Percentiles rank a stretch among this genome's conserved stretches.
phyloP scores from a whole-genome alignment of 2,113 vertebrate species.

The Edolisoma coerulescens region DNA sequence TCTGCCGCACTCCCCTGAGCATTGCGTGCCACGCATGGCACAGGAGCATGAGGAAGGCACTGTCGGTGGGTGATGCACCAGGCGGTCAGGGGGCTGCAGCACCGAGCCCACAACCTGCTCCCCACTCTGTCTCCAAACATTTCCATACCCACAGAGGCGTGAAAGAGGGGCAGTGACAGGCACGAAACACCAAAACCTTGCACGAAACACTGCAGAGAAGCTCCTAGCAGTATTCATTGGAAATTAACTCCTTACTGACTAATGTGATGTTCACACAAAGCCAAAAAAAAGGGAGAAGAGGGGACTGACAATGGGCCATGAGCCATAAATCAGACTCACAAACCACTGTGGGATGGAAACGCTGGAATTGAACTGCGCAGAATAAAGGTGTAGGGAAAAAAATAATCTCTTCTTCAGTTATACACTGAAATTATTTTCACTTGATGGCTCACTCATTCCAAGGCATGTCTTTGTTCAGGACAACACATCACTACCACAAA shows the following conservation, averaged over 20 bases:
- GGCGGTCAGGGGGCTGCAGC: constrained; percentile 57
- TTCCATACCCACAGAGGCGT: constrained; percentile 79
- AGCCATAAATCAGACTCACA: background rate
- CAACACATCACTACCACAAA: background rate
- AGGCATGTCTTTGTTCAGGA: background rate
- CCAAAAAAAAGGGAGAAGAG: background rate
- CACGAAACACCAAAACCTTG: constrained; percentile 76
- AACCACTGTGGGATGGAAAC: background rate
- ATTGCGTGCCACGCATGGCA: constrained; percentile 74
- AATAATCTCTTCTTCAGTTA: background rate
- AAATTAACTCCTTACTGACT: constrained; percentile 61
- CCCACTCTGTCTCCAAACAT: constrained; percentile 66
- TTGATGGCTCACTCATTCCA: background rate
- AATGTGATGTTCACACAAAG: background rate
- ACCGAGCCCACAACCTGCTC: constrained; percentile 60
- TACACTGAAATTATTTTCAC: background rate
- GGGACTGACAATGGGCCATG: rapidly evolving
- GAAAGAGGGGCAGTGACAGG: constrained; percentile 80
- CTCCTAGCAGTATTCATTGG: constrained; percentile 31
- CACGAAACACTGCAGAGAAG: constrained; percentile 58
- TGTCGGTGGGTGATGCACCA: constrained; percentile 36
- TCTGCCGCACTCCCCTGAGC: constrained; percentile 25
- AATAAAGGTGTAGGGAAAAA: background rate
- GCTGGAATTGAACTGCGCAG: background rate
- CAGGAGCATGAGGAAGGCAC: constrained; percentile 55